Conservation (phyloP, 2,797 vertebrate species). For the Macrochelys suwanniensis region DNA sequence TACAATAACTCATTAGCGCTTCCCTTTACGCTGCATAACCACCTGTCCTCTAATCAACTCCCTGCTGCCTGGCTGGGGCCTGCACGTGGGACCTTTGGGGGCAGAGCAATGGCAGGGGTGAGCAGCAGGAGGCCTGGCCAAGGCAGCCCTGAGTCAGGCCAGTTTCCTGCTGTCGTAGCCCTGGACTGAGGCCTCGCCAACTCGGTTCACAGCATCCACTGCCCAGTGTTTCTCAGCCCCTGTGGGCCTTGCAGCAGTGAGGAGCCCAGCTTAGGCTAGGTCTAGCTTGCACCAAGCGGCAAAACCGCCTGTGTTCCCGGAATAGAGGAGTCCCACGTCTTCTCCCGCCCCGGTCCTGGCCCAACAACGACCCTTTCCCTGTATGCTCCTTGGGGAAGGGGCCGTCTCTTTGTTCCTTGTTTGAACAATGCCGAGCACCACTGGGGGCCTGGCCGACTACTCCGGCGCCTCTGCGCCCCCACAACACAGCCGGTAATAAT, state of each 20-base stretch:
- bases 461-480: neutral
- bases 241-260: neutral
- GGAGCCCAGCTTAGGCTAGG: neutral
- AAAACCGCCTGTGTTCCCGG: neutral
- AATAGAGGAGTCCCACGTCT: neutral
- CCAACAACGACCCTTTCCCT: neutral
- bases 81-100: neutral
- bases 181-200: neutral
- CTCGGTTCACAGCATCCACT: neutral
- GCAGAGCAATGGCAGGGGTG: neutral
- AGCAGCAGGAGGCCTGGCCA: neutral
- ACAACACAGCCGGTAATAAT: neutral
- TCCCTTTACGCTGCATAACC: neutral
- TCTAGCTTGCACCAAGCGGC: neutral
- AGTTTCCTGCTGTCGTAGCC: neutral
- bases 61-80: neutral
- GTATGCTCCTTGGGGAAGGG: neutral
- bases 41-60: neutral
- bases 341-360: neutral
- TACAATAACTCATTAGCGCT: neutral
- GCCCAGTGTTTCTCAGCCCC: neutral
- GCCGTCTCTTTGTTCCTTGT: neutral
- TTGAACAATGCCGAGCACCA: neutral
- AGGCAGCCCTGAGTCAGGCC: neutral
- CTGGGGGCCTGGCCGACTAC: accelerated